phyloP scores from a whole-genome alignment of 2,113 vertebrate genomes.

The Regulus satrapa region DNA sequence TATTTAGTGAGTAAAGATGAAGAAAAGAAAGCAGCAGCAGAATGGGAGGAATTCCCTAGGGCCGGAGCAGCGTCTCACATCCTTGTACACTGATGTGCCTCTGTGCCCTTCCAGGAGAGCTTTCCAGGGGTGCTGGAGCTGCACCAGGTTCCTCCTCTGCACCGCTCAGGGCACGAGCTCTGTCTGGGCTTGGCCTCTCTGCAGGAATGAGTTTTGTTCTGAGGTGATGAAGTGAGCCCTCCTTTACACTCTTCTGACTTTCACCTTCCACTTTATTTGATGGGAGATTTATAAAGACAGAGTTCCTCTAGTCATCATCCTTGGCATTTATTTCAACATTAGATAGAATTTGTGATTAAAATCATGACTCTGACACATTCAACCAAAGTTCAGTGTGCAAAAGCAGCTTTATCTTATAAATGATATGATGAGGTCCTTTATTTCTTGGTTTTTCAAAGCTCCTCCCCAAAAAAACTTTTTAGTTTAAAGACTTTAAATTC shows the following conservation, averaged over 20 bases:
- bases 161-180: neutral
- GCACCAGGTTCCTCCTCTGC: neutral
- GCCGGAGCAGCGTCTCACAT: neutral
- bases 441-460: slow-evolving; percentile 25
- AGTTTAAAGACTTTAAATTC: slow-evolving; percentile 50
- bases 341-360: slow-evolving; percentile 38
- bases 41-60: neutral
- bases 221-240: neutral
- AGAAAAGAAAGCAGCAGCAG: neutral
- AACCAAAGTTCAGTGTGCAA: neutral
- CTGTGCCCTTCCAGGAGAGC: neutral
- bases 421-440: neutral
- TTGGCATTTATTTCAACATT: neutral
- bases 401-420: neutral
- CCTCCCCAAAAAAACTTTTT: slow-evolving; percentile 20
- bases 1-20: neutral
- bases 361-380: neutral
- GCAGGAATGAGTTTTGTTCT: neutral
- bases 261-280: neutral
- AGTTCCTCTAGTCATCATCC: neutral
- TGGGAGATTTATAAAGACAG: neutral
- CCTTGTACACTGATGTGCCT: neutral
- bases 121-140: neutral
- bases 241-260: neutral
- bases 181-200: neutral